Conservation (phyloP, 64 coral and sea anemone species). For the Pachyseris speciosa region DNA sequence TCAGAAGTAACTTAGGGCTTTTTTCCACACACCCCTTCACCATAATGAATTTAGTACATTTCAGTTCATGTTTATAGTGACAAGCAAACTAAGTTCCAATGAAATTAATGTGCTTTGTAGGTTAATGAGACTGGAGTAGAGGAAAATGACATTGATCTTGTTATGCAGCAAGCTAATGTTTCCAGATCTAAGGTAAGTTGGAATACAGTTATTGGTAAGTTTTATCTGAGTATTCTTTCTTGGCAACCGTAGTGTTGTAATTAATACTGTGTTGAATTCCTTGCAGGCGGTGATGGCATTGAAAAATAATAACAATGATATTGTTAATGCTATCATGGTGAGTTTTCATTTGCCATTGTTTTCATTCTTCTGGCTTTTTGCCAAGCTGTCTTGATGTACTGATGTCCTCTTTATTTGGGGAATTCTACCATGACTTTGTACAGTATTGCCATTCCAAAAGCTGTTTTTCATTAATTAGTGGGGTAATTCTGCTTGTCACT, state of each 20-base stretch:
- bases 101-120: slow-evolving; percentile 29
- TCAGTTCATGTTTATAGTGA: too few species aligned
- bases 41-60: too few species aligned
- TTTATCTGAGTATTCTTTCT: too few species aligned
- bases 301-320: slow-evolving; percentile 91
- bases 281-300: slow-evolving; percentile 91
- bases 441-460: too few species aligned
- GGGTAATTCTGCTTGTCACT: too few species aligned
- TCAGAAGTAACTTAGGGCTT: too few species aligned
- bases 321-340: slow-evolving; percentile 99
- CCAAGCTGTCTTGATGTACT: not conserved
- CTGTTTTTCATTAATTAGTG: too few species aligned
- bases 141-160: slow-evolving; percentile 93
- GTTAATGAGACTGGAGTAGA: slow-evolving; percentile 94
- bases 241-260: not conserved
- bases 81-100: not conserved
- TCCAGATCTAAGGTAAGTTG: slow-evolving; percentile 81
- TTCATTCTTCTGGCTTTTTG: too few species aligned
- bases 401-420: too few species aligned
- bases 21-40: too few species aligned
- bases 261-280: not conserved
- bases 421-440: too few species aligned
- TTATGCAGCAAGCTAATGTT: slow-evolving; percentile 98
- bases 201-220: not conserved
- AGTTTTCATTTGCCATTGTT: not conserved